These are phyloP conservation scores for Rhynchonycteris naso DNA, from an alignment of 2,797 vertebrate genomes.

Conservation along the genomic window DNA sequence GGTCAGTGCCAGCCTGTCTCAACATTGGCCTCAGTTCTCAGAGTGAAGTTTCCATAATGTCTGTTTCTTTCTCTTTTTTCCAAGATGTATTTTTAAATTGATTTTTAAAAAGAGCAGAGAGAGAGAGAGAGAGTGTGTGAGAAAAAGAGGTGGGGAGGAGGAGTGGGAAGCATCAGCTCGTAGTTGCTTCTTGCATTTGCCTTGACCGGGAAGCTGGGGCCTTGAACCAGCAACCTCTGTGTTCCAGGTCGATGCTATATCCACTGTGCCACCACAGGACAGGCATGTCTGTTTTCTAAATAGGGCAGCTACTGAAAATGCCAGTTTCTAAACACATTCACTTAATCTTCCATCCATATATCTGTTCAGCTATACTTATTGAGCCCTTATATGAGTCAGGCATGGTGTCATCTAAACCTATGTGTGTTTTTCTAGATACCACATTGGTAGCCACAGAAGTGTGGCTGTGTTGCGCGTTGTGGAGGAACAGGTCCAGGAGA, in stretches of 20 bases:
- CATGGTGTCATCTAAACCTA: neutral
- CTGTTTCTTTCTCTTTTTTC: neutral
- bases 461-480: fast-evolving
- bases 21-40: fast-evolving
- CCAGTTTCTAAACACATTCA: neutral
- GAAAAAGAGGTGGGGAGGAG: too few species aligned
- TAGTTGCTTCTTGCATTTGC: too few species aligned
- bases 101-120: too few species aligned
- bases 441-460: fast-evolving
- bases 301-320: neutral
- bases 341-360: fast-evolving
- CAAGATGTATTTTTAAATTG: too few species aligned
- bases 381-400: neutral
- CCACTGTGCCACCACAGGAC: too few species aligned
- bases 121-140: too few species aligned
- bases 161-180: too few species aligned
- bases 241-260: too few species aligned
- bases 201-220: too few species aligned
- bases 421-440: neutral
- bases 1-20: neutral
- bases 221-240: too few species aligned
- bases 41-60: neutral
- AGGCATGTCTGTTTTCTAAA: neutral
- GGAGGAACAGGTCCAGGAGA: neutral
- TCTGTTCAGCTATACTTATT: neutral